Percentiles rank a stretch among this genome's conserved stretches.
These are phyloP conservation scores for Takifugu flavidus DNA, from an alignment of 2,113 vertebrate genomes.

Conservation along the genomic window DNA sequence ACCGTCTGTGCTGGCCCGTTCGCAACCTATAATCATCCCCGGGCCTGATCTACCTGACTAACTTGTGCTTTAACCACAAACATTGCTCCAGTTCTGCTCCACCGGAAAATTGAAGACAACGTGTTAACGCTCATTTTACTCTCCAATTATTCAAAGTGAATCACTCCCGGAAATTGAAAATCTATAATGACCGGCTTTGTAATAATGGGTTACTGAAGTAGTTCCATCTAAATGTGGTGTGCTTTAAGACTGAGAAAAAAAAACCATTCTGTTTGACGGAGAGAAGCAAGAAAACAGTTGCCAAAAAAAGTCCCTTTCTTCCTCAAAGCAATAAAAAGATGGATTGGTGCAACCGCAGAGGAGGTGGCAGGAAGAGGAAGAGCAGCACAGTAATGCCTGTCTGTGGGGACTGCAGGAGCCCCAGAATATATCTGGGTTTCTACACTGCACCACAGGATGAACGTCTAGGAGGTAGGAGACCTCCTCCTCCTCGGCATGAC, in stretches of 20 bases:
- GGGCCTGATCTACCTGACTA: constrained; percentile 14
- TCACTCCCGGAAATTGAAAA: constrained; percentile 46
- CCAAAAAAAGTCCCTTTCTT: constrained; percentile 3
- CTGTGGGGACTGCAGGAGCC: constrained; percentile 34
- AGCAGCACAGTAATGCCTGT: constrained; percentile 10
- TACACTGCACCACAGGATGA: constrained; percentile 8
- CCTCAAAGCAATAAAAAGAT: not conserved
- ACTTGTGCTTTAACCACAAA: constrained; percentile 22
- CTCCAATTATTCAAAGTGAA: constrained; percentile 39
- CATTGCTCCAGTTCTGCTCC: not conserved
- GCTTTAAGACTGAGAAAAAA: constrained; percentile 30
- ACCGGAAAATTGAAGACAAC: constrained; percentile 3
- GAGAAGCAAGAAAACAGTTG: constrained; percentile 11
- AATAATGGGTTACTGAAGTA: not conserved
- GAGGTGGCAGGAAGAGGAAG: constrained; percentile 33
- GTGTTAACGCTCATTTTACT: constrained; percentile 19
- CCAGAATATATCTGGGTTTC: constrained; percentile 20
- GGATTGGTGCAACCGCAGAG: constrained; percentile 28
- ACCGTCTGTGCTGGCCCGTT: constrained; percentile 28
- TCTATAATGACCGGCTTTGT: constrained; percentile 38
- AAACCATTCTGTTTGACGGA: constrained; percentile 6
- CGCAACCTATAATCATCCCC: constrained; percentile 32
- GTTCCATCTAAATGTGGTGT: not conserved
- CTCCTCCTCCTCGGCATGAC: constrained; percentile 28
- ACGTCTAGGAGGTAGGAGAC: not conserved